Percentiles rank a stretch among this genome's conserved stretches.
Evolutionary conservation across 2,888 invertebrate genomes (phyloP).

Genomic region (Chymomyza caudatula): DNA sequence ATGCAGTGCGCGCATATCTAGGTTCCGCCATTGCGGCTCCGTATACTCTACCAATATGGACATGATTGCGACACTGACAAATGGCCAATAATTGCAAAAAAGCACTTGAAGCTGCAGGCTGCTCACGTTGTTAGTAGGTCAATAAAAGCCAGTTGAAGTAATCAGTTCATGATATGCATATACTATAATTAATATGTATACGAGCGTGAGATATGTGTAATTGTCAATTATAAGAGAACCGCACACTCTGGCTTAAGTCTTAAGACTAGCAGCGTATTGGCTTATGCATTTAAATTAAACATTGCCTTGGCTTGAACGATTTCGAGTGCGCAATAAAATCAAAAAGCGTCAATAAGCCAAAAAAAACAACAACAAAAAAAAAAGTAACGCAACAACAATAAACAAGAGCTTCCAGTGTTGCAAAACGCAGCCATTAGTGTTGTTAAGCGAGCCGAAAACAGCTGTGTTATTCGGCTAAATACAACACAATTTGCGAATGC

Average conservation of each 20-base stretch:
- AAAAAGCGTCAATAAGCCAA: constrained; percentile 32
- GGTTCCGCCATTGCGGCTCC: constrained; percentile 80
- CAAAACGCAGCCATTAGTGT: background rate
- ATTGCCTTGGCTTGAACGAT: constrained; percentile 35
- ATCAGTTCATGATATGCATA: background rate
- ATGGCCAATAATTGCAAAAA: background rate
- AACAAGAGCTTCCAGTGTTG: constrained; percentile 7
- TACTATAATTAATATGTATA: background rate
- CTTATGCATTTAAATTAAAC: background rate
- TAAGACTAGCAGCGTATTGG: background rate
- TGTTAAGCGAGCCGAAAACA: background rate
- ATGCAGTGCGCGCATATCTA: constrained; percentile 81
- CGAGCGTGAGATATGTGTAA: background rate
- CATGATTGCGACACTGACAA: constrained; percentile 50
- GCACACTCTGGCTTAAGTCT: background rate
- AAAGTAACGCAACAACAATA: constrained; percentile 11
- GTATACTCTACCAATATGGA: constrained; percentile 81
- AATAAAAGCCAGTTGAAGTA: constrained; percentile 7
- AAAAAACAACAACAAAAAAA: constrained; percentile 30
- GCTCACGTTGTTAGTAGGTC: constrained; percentile 21
- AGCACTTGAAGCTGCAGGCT: background rate
- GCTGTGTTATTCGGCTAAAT: no score
- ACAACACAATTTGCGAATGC: no score
- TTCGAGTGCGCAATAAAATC: constrained; percentile 67
- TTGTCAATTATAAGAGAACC: background rate